Conservation (phyloP, 2,888 invertebrate species). For the Callosobruchus maculatus region DNA sequence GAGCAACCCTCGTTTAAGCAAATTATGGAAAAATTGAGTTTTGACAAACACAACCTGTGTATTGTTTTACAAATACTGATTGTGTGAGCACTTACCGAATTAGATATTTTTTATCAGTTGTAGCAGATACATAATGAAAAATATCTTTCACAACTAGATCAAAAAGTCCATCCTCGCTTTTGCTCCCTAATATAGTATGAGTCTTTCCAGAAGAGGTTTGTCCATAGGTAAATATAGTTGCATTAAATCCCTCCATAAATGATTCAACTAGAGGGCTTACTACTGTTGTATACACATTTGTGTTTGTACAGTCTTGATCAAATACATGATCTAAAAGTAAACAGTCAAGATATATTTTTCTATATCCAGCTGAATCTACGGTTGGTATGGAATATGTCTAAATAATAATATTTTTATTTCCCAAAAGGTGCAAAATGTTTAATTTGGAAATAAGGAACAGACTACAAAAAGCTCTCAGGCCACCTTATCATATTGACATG, state of each 20-base stretch:
- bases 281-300: slow-evolving; percentile 62
- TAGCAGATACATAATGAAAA: slow-evolving; percentile 62
- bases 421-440: too few relatives aligned
- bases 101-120: slow-evolving; percentile 68
- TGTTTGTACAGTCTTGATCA: slow-evolving; percentile 56
- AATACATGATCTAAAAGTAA: slow-evolving; percentile 69
- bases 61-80: too few relatives aligned
- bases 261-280: slow-evolving; percentile 70
- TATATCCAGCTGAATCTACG: not conserved
- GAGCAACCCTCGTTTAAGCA: too few relatives aligned
- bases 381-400: too few relatives aligned
- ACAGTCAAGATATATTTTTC: slow-evolving; percentile 10
- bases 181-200: slow-evolving; percentile 76
- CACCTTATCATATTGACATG: too few relatives aligned
- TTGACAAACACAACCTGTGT: too few relatives aligned
- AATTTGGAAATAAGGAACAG: too few relatives aligned
- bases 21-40: too few relatives aligned
- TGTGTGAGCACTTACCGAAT: slow-evolving; percentile 60
- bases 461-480: too few relatives aligned
- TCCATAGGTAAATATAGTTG: slow-evolving; percentile 88
- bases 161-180: slow-evolving; percentile 69
- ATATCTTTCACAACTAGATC: slow-evolving; percentile 67
- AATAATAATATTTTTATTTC: too few relatives aligned
- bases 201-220: slow-evolving; percentile 90
- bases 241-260: slow-evolving; percentile 73